Evolutionary conservation across 37 sponge, comb jelly and placozoan species (phyloP), one percentile per base, ranked within the genome.

Genomic region (Dysidea cf. avara): DNA sequence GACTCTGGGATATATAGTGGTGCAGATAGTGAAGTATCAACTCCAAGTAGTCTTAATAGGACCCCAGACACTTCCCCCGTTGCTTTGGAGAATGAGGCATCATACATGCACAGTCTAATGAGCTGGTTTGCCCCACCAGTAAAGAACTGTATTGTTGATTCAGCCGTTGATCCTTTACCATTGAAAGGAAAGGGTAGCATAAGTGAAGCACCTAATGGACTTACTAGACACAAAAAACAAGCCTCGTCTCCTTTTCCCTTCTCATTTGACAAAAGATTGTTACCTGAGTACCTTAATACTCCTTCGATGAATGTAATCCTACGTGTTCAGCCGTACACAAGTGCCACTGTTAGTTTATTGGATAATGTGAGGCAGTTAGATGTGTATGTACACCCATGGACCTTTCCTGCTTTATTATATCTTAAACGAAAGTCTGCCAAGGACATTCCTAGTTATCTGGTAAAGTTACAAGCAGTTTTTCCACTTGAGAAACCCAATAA

Each of bases 381-480:
- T 18, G 77, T 75, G 3, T 79, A 62, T 26, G 81, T 89, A 7
- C 90, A 89, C 60, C 90, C 90, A 0, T 67, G 72, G 6, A 71
- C 81, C 2, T 21, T 89, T 7, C 90, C 90, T 1, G 85, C 74
- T 33, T 39, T 89, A 6, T 89, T 39, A 68, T 53, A 63, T 22
- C 26, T 30, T 28, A 33, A 34, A 26, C 17, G 24, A 20, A 33
- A 13, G 21, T 9, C n/a, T 18, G 35, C 20, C 28, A 43, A 28
- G 43, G 26, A 32, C 18, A n/a, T 3, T 5, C 30, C 11, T 16
- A 17, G 59, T 3, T 36, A 66, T 30, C 22, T 78, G 20, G 77
- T 76, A 0, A 68, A 85, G 22, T 38, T 78, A 0, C 21, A 37
- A 14, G 48, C 72, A 21, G 37, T 61, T 28, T n/a, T 36, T 21